Base-by-base conservation (phyloP, 2,113 vertebrate genomes). In the Oenanthe oenanthe region DNA sequence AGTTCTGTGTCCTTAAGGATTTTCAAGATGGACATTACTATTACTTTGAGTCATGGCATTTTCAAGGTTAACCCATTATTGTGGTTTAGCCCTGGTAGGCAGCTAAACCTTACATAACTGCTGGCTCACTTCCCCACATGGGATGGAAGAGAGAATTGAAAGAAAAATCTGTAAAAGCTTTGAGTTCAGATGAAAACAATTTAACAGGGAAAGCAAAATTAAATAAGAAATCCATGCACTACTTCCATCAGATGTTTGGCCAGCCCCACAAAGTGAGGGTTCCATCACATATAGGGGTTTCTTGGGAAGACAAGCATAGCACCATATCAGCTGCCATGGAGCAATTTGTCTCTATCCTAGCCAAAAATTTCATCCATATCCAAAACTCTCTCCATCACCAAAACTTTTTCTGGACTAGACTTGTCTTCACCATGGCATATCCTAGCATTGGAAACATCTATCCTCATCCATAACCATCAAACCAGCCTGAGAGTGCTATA, bases 201-300 rank as follows among this genome's bases (percentile, higher is more conserved):
- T 73, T n/a, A 58, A 16, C 58, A 43, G 10, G 43, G 22, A 51
- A 58, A 50, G 36, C 43, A 66, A 45, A 82, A 12, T 0, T 0
- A 82, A 57, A 31, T 22, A 48, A 81, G 38, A 81, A 56, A 45
- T 34, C 38, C 3, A 18, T 58, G 48, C 10, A 13, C 21, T 67
- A 6, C 24, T 50, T 67, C 24, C 28, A 19, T 62, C 19, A 57
- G 36, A 29, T 50, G 13, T 67, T 87, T 40, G 72, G 21, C 31
- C 34, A 26, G 12, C 18, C 15, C 34, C 0, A 0, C 3, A 13
- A 63, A 62, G 15, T 18, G 47, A 63, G 20, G n/a, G 13, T 7
- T 76, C 34, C 38, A 17, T 67, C 51, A 45, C 2, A 5, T 29
- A 5, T 38, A 31, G 22, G 0, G 6, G 17, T 68, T 72, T 19